Evolutionary conservation across 2,797 vertebrate species (phyloP).

Genomic region (Thalassophryne amazonica): DNA sequence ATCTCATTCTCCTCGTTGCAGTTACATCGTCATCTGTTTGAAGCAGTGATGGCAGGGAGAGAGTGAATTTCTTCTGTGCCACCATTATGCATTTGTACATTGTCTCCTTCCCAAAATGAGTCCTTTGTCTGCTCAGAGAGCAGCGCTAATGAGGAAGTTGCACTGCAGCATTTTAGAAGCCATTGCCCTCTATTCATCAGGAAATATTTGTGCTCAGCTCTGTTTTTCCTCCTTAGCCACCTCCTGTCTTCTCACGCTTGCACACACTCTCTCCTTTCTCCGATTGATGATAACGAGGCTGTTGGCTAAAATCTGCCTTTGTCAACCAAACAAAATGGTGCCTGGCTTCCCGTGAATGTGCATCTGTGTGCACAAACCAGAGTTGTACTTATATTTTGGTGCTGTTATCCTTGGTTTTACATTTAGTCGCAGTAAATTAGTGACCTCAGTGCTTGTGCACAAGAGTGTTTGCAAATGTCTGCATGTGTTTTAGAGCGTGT

Average conservation of each 20-base stretch:
- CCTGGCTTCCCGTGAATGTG: neutral
- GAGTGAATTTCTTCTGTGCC: conserved; percentile 2
- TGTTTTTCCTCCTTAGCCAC: conserved; percentile 1
- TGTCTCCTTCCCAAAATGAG: conserved; percentile 34
- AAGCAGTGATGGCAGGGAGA: neutral
- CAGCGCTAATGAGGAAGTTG: conserved; percentile 46
- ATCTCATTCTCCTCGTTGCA: conserved; percentile 19
- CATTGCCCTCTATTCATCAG: conserved; percentile 46
- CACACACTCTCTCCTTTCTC: conserved; percentile 5
- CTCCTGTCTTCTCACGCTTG: neutral
- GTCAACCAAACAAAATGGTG: conserved; percentile 48
- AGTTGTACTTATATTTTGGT: no score
- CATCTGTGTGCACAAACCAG: neutral
- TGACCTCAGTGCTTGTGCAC: no score
- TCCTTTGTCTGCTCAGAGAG: conserved; percentile 38
- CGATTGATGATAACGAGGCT: conserved; percentile 45
- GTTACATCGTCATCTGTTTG: neutral
- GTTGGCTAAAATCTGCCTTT: conserved; percentile 35
- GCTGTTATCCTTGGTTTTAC: no score
- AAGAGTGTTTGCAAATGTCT: neutral
- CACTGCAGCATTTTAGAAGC: conserved; percentile 37
- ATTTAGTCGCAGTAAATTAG: no score
- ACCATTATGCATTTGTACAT: conserved; percentile 31
- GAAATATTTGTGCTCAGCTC: conserved; percentile 21
- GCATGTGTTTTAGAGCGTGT: neutral